Evolutionary conservation across 2,888 invertebrate genomes (phyloP).

Genomic region (Hirtodrosophila alboralis): DNA sequence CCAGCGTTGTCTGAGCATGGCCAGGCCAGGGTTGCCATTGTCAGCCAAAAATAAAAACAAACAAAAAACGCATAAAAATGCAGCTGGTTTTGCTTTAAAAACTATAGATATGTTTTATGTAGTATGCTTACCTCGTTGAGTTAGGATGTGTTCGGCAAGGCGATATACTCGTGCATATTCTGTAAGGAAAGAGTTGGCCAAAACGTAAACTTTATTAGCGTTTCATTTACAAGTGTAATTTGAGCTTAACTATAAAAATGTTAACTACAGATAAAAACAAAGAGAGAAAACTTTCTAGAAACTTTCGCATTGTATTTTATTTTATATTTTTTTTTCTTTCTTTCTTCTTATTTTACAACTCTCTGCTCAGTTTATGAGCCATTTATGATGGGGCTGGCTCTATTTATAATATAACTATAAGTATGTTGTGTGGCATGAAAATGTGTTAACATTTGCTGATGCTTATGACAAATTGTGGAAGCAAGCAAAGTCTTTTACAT

Average conservation of each 20-base stretch:
- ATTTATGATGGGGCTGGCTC: conserved; percentile 41
- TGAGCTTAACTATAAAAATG: conserved; percentile 53
- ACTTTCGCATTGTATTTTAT: conserved; percentile 55
- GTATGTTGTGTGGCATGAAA: conserved; percentile 32
- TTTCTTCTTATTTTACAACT: conserved; percentile 30
- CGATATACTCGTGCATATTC: conserved; percentile 62
- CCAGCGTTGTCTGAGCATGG: conserved; percentile 63
- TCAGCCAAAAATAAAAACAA: conserved; percentile 57
- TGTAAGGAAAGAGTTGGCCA: conserved; percentile 31
- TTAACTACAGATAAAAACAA: conserved; percentile 18
- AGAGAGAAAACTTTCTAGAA: conserved; percentile 53
- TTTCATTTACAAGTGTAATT: conserved; percentile 54
- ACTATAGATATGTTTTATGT: conserved; percentile 13
- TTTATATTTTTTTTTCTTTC: too few relatives aligned
- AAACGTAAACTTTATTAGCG: conserved; percentile 32
- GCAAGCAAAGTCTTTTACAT: conserved; percentile 43
- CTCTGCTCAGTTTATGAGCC: conserved; percentile 40
- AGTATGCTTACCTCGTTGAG: conserved; percentile 60
- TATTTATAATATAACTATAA: conserved; percentile 34
- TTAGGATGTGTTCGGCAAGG: conserved; percentile 36
- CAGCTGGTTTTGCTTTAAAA: conserved; percentile 24
- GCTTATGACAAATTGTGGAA: conserved; percentile 61
- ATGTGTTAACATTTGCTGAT: conserved; percentile 55
- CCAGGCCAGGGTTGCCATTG: conserved; percentile 77
- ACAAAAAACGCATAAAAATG: conserved; percentile 15